Base-by-base conservation (phyloP, 2,888 invertebrate genomes). In the Drosophila villosipedis region DNA sequence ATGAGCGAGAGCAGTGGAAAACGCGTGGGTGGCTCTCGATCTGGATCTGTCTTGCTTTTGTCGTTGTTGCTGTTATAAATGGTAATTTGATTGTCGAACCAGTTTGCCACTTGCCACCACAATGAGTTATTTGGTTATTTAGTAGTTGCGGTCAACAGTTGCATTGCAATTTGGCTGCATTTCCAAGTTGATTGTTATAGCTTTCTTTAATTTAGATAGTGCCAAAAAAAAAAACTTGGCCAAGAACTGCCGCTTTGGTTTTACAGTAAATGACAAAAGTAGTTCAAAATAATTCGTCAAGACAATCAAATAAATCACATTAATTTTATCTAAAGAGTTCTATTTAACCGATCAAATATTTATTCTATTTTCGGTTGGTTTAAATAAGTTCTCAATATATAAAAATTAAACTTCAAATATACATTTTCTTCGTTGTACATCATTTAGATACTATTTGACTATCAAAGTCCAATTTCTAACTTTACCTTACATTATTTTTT, bases 81-180 rank as follows among this genome's bases (percentile, higher is more conserved):
- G 85, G 87, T 73, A 79, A 84, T 89, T 86, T 89, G 89, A 89
- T 84, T 86, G 79, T 68, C 72, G 60, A 86, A 89, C 85, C 79
- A 72, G 85, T 86, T 86, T 83, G 22, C 52, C 58, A 14, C 49
- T 31, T 54, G 55, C 62, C 61, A 19, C 50, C 19, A n/a, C 65
- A 47, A 41, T 80, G 66, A 69, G 75, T 81, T 78, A 78, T 78
- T 74, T 65, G 47, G 70, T 58, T 80, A 65, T 76, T 77, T 57
- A 49, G 49, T n/a, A 59, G 52, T 60, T 60, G 50, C 80, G 55
- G 49, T 72, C 37, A 67, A 52, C 39, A 61, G 43, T 59, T 63
- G 41, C 30, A 28, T 30, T 50, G 54, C 62, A 68, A 47, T 65
- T 54, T 58, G 19, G 39, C 55, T 28, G 37, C 62, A 49, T 71